A percentile compares a stretch with the other conserved stretches of the same genome.
Conservation (phyloP, 2,113 vertebrate species). For the Erythrolamprus reginae region DNA sequence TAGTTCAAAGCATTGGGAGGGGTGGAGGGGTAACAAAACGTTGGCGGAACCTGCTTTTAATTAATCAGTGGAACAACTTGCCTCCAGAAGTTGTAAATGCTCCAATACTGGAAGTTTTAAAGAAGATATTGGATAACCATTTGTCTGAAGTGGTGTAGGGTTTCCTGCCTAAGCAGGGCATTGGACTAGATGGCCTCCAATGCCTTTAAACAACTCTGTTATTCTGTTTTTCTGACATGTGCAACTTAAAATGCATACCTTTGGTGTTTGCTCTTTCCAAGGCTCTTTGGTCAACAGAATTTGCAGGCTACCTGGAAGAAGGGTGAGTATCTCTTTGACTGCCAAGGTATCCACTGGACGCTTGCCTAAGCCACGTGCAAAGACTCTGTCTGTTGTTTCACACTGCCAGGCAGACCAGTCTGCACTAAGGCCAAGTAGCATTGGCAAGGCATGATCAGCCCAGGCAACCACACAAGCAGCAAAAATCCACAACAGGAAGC, state of each 20-base stretch:
- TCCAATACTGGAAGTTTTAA: no score
- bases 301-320: slow-evolving; percentile 76
- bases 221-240: no score
- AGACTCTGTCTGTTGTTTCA: slow-evolving; percentile 5
- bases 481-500: slow-evolving; percentile 85
- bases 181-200: no score
- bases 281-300: slow-evolving; percentile 85
- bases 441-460: slow-evolving; percentile 81
- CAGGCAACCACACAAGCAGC: slow-evolving; percentile 80
- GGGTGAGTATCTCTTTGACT: slow-evolving; percentile 70
- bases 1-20: neutral
- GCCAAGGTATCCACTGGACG: slow-evolving; percentile 55
- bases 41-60: neutral
- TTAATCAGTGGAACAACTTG: no score
- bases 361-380: slow-evolving; percentile 61
- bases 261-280: slow-evolving; percentile 84
- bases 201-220: no score
- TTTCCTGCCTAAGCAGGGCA: no score
- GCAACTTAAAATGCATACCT: slow-evolving; percentile 65
- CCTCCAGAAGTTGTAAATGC: no score
- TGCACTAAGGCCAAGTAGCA: slow-evolving; percentile 82
- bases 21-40: neutral
- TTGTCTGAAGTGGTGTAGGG: no score
- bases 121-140: no score
- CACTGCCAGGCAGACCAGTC: slow-evolving; percentile 77